Evolutionary conservation across 2,797 vertebrate genomes (phyloP), one percentile per base, ranked within the genome.

Genomic region (Crypturellus tataupa): DNA sequence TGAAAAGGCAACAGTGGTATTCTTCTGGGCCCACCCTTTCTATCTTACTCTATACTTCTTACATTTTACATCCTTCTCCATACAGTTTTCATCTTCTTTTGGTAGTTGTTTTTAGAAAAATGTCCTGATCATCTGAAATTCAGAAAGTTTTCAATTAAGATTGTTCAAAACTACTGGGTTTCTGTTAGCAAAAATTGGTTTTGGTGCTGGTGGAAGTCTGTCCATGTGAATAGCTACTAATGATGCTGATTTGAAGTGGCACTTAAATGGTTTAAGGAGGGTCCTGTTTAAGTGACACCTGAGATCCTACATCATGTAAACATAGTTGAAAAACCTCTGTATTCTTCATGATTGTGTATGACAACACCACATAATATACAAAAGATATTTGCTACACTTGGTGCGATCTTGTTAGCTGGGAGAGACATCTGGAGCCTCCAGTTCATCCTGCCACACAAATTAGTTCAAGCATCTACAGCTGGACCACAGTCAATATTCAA

Each of bases 321-420:
- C 10, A 18, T 7, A 35, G 16, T 18, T 70, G 40, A 85, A 42
- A 12, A 64, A 75, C 51, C 44, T 73, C 44, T 18, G 0, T 37
- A 37, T 79, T 91, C 85, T 80, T 60, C 13, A 79, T 84, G 35
- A 67, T 27, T 44, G 29, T 83, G 18, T 6, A 59, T 29, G 23
- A 17, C 2, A 69, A 21, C 31, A 79, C 12, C 24, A 25, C 0
- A 0, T 29, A 56, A 83, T 31, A 55, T 29, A 55, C 53, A 31
- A 31, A 24, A 69, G 63, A 71, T 29, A 86, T 39, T 40, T 91
- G 70, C 39, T 76, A 59, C 27, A 19, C 27, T 59, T 60, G 76
- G 51, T 0, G 0, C 33, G 71, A 70, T 42, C 35, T 63, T 63
- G 21, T 68, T 77, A 39, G n/a, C 77, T 63, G 18, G 25, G 27